phyloP scores from a whole-genome alignment of 2,797 vertebrate genomes.

The Coracias cyanogaster region DNA sequence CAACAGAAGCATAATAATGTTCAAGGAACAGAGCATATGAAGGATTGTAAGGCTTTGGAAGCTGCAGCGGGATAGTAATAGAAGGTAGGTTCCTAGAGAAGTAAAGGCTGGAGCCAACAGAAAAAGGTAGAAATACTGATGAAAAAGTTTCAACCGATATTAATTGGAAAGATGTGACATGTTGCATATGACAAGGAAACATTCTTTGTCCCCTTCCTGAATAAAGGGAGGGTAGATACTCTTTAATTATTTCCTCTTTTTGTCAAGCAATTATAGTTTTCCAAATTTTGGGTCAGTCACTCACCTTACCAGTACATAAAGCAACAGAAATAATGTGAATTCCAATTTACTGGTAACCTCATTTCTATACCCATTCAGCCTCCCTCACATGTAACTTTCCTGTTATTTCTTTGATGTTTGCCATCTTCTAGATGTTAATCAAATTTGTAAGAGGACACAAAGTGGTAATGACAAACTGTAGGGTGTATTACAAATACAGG shows the following conservation, averaged over 20 bases:
- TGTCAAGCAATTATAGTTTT: background rate
- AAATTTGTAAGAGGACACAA: background rate
- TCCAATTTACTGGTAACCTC: background rate
- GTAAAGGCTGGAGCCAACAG: background rate
- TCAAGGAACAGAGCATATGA: background rate
- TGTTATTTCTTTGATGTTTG: background rate
- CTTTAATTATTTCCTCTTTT: background rate
- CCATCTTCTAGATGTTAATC: background rate
- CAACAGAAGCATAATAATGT: background rate
- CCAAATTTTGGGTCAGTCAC: background rate
- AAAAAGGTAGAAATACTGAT: background rate
- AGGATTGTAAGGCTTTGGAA: background rate
- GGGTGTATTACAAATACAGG: background rate
- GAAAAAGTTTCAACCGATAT: background rate
- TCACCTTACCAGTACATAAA: background rate
- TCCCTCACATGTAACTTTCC: background rate
- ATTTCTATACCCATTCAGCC: background rate
- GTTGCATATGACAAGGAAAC: background rate
- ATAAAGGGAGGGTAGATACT: background rate
- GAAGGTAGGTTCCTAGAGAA: background rate
- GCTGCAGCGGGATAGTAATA: background rate
- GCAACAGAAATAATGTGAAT: background rate
- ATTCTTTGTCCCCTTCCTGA: background rate
- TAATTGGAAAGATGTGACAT: background rate
- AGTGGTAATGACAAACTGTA: background rate